phyloP scores from a whole-genome alignment of 37 sponge, comb jelly and placozoan species.

The Tethya wilhelma region DNA sequence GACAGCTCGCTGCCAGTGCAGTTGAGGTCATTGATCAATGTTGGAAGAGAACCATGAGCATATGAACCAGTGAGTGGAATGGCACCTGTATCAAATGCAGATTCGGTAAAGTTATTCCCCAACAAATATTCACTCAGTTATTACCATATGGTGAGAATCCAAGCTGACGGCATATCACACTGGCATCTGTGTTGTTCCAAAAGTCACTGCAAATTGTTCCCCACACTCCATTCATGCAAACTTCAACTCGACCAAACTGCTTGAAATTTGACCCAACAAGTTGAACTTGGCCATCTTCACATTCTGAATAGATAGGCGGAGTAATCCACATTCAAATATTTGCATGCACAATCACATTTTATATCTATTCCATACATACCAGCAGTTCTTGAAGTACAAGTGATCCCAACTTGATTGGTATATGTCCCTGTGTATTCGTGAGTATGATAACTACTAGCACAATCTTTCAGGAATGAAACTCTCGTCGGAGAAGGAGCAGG shows the following conservation, averaged over 20 bases:
- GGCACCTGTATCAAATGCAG: background rate
- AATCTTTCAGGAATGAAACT: background rate
- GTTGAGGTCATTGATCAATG: background rate
- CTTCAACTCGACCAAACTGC: slow-evolving; percentile 16
- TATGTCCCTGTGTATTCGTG: background rate
- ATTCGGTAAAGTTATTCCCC: background rate
- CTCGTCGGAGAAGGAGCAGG: background rate
- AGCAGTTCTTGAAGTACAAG: background rate
- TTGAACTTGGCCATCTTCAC: background rate
- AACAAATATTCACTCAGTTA: background rate
- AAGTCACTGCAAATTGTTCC: slow-evolving; percentile 14
- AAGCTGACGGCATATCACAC: slow-evolving; percentile 14
- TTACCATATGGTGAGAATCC: slow-evolving; percentile 26
- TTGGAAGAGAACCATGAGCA: background rate
- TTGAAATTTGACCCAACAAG: background rate
- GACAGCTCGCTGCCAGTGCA: background rate
- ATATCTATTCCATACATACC: too few relatives aligned
- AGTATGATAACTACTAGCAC: background rate
- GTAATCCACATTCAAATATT: background rate
- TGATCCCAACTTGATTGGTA: background rate
- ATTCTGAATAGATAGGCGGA: background rate
- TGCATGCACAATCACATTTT: background rate
- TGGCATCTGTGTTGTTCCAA: slow-evolving; percentile 28
- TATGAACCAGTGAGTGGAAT: background rate
- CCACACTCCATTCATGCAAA: slow-evolving; percentile 22